A percentile compares a stretch with the other conserved stretches of the same genome.
Conservation (phyloP, 1,140 invertebrate genomes). For the Amyelois transitella region DNA sequence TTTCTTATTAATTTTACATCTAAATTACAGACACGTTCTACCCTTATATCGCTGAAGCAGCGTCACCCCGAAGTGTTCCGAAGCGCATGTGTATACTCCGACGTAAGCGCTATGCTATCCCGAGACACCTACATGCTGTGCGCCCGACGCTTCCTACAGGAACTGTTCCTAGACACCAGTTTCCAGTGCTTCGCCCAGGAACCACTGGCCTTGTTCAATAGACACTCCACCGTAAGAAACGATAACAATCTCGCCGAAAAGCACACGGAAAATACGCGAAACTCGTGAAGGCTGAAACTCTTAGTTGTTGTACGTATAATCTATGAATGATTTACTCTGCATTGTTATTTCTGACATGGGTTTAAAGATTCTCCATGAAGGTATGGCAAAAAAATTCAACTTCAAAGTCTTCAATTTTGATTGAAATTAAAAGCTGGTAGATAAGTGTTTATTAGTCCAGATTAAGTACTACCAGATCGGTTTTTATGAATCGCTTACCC, state of each 20-base stretch:
- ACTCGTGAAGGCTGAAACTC: too few relatives aligned
- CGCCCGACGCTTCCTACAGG: slow-evolving; percentile 92
- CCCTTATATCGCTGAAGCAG: slow-evolving; percentile 88
- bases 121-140: slow-evolving; percentile 87
- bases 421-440: too few relatives aligned
- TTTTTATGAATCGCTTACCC: too few relatives aligned
- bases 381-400: too few relatives aligned
- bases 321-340: too few relatives aligned
- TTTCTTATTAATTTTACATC: slow-evolving; percentile 2
- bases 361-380: too few relatives aligned
- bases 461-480: too few relatives aligned
- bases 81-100: slow-evolving; percentile 94
- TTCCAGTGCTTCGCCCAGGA: slow-evolving; percentile 78
- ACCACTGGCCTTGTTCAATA: slow-evolving; percentile 40
- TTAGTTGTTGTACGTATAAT: too few relatives aligned
- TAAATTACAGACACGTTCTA: slow-evolving; percentile 76
- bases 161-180: slow-evolving; percentile 92
- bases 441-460: too few relatives aligned
- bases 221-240: slow-evolving; percentile 24
- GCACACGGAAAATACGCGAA: background rate
- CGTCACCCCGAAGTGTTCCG: slow-evolving; percentile 87
- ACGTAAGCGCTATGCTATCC: slow-evolving; percentile 87
- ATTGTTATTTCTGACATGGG: too few relatives aligned
- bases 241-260: background rate
- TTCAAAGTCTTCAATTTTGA: too few relatives aligned